Base-by-base conservation (phyloP, 2,797 vertebrate genomes). In the Anniella stebbinsi region DNA sequence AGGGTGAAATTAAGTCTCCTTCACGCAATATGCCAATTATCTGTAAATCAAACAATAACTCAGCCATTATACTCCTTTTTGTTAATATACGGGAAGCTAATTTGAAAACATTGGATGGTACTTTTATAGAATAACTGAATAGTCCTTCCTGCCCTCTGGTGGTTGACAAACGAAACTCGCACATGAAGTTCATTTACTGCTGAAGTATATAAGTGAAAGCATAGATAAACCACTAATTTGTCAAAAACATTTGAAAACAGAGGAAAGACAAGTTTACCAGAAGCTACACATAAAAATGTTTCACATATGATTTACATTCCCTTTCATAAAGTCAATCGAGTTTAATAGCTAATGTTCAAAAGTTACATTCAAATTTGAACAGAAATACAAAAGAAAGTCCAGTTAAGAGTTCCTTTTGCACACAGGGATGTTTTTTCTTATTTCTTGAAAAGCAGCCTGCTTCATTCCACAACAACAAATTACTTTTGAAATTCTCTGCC, bases 11-110 rank as follows among this genome's bases (percentile, higher is more conserved):
- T 98, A 98, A 98, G 98, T 97, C 97, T 98, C 97, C 97, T 98
- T 97, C 96, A 96, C 94, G 96, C 97, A 96, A 98, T 98, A 98
- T 98, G 98, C 98, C 98, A 98, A 98, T 98, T 98, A 98, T 98
- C 98, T 97, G 97, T 96, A 98, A 98, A 98, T 98, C 98, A 99
- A 99, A 99, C 98, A 99, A 97, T 98, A 98, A 98, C 97, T 97
- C 97, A 97, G 97, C 98, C 97, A 98, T 98, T 99, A 98, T 98
- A 98, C 95, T 97, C 96, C 96, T 97, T 96, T 98, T 97, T 98
- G 97, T 98, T 98, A 97, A 98, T 97, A 98, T 97, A 97, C 95
- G 97, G 97, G 97, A 96, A 98, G 96, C 97, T 98, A 97, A 98
- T 98, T 97, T 97, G 97, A 97, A 97, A 97, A 97, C 93, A 96